phyloP scores from a whole-genome alignment of 2,797 vertebrate species.

The Brachymystax lenok region DNA sequence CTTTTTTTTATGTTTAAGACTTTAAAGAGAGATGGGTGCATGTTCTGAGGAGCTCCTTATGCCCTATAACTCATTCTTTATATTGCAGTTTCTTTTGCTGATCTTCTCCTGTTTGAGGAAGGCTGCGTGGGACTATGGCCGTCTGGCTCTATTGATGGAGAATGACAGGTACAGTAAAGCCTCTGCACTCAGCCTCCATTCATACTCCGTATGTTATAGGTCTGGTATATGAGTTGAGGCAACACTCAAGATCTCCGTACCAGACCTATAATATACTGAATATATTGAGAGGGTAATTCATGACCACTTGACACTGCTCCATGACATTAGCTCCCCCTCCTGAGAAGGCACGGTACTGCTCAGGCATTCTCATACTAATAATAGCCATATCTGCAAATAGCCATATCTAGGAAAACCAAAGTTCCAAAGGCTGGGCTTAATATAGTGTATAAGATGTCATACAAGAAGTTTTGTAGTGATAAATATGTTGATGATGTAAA shows the following conservation, averaged over 20 bases:
- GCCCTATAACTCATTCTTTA: constrained; percentile 18
- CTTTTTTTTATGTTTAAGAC: neutral
- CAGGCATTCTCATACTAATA: neutral
- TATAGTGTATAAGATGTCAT: too few relatives aligned
- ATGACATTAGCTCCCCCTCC: constrained; percentile 59
- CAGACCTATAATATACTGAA: too few relatives aligned
- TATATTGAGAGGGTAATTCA: constrained; percentile 8
- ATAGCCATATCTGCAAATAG: too few relatives aligned
- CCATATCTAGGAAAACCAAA: too few relatives aligned
- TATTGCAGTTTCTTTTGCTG: constrained; percentile 84
- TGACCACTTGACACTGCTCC: constrained; percentile 23
- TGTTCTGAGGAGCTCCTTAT: neutral
- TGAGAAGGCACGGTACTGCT: constrained; percentile 44
- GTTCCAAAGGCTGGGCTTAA: too few relatives aligned
- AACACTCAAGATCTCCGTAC: constrained; percentile 35
- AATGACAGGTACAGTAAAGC: constrained; percentile 87
- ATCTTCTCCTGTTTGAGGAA: constrained; percentile 96
- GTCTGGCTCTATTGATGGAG: constrained; percentile 92
- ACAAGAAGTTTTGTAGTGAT: too few relatives aligned
- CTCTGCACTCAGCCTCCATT: neutral
- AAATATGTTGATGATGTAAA: too few relatives aligned
- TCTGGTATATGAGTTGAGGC: constrained; percentile 4
- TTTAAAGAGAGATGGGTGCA: constrained; percentile 12
- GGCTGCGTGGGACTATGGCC: constrained; percentile 96
- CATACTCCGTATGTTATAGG: neutral